Evolutionary conservation across 2,113 vertebrate species (phyloP).

Genomic region (Cichladusa arquata): DNA sequence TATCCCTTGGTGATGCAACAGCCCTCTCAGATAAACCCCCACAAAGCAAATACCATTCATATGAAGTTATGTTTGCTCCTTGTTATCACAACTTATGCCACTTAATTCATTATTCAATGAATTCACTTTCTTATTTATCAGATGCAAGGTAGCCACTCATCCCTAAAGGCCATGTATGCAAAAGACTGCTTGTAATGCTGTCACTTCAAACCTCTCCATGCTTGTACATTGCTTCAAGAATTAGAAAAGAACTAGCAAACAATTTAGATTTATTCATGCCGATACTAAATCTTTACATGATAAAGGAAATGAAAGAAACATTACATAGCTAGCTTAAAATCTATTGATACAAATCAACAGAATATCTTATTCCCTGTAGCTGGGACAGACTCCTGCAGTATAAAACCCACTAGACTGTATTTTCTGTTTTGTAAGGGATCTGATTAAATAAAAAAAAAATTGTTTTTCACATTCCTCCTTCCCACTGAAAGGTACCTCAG

Average conservation of each 20-base stretch:
- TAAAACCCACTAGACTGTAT: neutral
- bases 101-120: conserved; percentile 84
- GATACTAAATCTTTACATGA: conserved; percentile 76
- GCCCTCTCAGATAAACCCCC: conserved; percentile 78
- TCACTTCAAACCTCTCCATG: conserved; percentile 81
- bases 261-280: conserved; percentile 80
- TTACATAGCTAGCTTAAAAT: conserved; percentile 50
- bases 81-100: conserved; percentile 83
- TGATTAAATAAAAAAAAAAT: conserved; percentile 8
- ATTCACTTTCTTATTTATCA: conserved; percentile 86
- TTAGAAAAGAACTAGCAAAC: conserved; percentile 79
- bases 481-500: neutral
- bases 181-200: conserved; percentile 85
- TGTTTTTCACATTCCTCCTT: neutral
- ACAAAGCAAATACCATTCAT: conserved; percentile 81
- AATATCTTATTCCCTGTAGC: conserved; percentile 8
- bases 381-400: neutral
- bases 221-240: conserved; percentile 79
- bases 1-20: conserved; percentile 72
- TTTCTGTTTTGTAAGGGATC: conserved; percentile 23
- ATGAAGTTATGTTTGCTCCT: conserved; percentile 85
- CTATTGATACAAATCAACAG: conserved; percentile 43
- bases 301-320: conserved; percentile 69
- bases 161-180: conserved; percentile 84
- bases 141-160: conserved; percentile 81